Evolutionary conservation across 2,888 invertebrate species (phyloP).

Genomic region (Noctuana brunneofusca): DNA sequence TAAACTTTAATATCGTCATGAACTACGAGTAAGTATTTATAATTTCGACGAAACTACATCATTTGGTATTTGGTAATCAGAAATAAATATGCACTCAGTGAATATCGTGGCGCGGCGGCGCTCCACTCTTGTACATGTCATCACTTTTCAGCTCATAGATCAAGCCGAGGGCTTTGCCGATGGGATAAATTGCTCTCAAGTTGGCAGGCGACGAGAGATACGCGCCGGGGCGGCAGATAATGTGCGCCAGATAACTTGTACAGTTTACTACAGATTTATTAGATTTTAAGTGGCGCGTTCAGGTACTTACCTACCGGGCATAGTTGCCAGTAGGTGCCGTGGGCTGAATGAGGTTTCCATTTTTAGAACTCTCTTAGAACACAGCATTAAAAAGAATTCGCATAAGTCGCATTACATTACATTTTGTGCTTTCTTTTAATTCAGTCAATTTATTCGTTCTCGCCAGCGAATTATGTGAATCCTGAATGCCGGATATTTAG

Average conservation of each 20-base stretch:
- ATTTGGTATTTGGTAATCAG: constrained; percentile 37
- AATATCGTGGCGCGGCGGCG: constrained; percentile 30
- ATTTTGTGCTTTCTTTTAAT: constrained; percentile 24
- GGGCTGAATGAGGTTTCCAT: not conserved
- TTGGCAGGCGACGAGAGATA: constrained; percentile 62
- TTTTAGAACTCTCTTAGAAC: constrained; percentile 7
- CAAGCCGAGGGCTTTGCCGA: constrained; percentile 59
- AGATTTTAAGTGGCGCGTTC: constrained; percentile 51
- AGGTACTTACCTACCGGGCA: constrained; percentile 8
- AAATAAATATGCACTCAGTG: constrained; percentile 43
- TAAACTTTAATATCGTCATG: constrained; percentile 7
- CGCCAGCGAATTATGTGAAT: constrained; percentile 77
- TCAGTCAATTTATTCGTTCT: constrained; percentile 37
- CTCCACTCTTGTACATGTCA: constrained; percentile 56
- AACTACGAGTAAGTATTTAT: constrained; percentile 34
- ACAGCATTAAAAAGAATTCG: constrained; percentile 52
- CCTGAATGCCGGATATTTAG: constrained; percentile 72
- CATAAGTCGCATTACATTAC: constrained; percentile 62
- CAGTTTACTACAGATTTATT: constrained; percentile 61
- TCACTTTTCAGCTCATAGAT: constrained; percentile 67
- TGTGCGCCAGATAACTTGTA: constrained; percentile 47
- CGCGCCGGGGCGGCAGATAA: constrained; percentile 52
- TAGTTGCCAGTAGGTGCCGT: not conserved
- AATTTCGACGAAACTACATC: constrained; percentile 38
- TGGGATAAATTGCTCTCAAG: constrained; percentile 69